Percentiles rank a stretch among this genome's conserved stretches.
These are phyloP conservation scores for Tromatobia lineatoria DNA, from an alignment of 2,888 invertebrate genomes.

Conservation along the genomic window DNA sequence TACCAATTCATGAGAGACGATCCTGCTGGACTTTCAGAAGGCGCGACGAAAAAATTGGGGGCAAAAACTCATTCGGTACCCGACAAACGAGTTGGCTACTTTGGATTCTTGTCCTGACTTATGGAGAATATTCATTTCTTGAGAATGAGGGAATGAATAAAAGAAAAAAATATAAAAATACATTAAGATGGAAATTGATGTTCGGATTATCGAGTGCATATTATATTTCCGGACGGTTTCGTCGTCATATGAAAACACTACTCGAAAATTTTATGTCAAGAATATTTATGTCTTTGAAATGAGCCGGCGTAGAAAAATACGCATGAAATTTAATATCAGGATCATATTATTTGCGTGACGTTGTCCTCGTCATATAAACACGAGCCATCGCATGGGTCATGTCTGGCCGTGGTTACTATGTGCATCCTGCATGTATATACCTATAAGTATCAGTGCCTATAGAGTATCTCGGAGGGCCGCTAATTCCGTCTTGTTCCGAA, in stretches of 20 bases:
- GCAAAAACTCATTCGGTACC: conserved; percentile 22
- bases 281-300: too few species aligned
- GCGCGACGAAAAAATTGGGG: neutral
- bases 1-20: conserved; percentile 51
- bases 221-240: neutral
- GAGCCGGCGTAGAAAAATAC: too few species aligned
- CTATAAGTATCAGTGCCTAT: conserved; percentile 30
- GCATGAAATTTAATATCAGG: conserved; percentile 37
- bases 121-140: conserved; percentile 17
- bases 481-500: conserved; percentile 79
- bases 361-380: conserved; percentile 5
- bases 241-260: conserved; percentile 8
- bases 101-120: neutral
- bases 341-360: conserved; percentile 49
- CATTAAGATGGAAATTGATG: neutral
- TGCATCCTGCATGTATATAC: neutral
- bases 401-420: neutral
- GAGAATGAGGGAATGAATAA: conserved; percentile 5
- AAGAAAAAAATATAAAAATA: too few species aligned
- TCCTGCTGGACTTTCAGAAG: neutral
- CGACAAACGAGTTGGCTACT: neutral
- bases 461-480: conserved; percentile 73
- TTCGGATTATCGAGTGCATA: neutral
- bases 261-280: too few species aligned
- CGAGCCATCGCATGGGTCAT: neutral